Conservation (phyloP, 2,888 invertebrate genomes). For the Furcula furcula region DNA sequence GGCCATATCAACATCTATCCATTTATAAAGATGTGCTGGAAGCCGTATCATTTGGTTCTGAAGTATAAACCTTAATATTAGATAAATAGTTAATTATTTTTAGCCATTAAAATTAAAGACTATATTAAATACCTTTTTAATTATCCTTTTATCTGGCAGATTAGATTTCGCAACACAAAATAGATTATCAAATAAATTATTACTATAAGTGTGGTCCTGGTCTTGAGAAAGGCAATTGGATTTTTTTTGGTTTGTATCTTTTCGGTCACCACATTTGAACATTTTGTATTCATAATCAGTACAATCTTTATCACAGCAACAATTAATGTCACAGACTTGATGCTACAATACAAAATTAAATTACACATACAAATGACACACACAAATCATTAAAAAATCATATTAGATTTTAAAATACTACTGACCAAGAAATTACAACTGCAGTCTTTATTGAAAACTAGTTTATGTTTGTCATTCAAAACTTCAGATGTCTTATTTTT, state of each 20-base stretch:
- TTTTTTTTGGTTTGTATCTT: not conserved
- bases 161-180: slow-evolving; percentile 68
- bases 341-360: slow-evolving; percentile 55
- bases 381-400: not conserved
- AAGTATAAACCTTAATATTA: no score
- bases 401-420: not conserved
- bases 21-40: no score
- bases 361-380: no score
- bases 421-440: slow-evolving; percentile 65
- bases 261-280: slow-evolving; percentile 75
- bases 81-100: no score
- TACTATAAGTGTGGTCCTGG: slow-evolving; percentile 22
- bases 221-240: slow-evolving; percentile 35
- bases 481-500: slow-evolving; percentile 42
- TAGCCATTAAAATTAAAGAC: no score
- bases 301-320: slow-evolving; percentile 92
- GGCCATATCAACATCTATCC: slow-evolving; percentile 9
- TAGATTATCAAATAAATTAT: slow-evolving; percentile 41
- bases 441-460: slow-evolving; percentile 39
- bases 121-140: slow-evolving; percentile 38
- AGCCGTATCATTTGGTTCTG: no score
- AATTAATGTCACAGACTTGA: slow-evolving; percentile 89
- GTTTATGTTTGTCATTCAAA: slow-evolving; percentile 41
- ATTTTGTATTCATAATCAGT: slow-evolving; percentile 82
- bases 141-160: slow-evolving; percentile 49